Evolutionary conservation across 1,140 invertebrate genomes (phyloP), one percentile per base, ranked within the genome.

Genomic region (Bradynema listronoti): DNA sequence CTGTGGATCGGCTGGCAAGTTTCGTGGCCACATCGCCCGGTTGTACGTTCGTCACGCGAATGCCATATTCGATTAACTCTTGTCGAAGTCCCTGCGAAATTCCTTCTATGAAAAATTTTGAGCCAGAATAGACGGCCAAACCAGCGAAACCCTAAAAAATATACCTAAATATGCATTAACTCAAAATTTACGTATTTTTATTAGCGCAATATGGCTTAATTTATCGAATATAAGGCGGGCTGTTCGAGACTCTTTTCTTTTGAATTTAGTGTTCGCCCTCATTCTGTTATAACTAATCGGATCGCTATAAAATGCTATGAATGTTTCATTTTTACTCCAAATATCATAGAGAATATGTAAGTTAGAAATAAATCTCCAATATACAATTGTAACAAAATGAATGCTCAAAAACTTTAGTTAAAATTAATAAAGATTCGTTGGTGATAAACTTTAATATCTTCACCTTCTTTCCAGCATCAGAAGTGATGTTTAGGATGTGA

Each of bases 101-200:
- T 19, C 80, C 81, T 57, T 82, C 81, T 47, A 82, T 70, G 63
- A 78, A 81, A 60, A 81, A 82, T 70, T 82, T 82, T 7, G 79
- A 79, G 9, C 81, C 81, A 19, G 79, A 80, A 61, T 82, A 82
- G 11, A 82, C 80, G 19, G 80, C 80, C 24, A 82, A 65, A 14
- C 80, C 80, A 32, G 81, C 59, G 63, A 81, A 81, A 1, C 76
- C 79, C 79, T 81, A 63, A 25, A 76, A 9, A 25, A 1, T 11
- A 61, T n/a, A 27, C 27, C 11, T 19, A 39, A 39, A 14, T 39
- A 14, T 39, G n/a, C n/a, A n/a, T n/a, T n/a, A n/a, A n/a, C 24
- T 42, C 2, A 42, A 42, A 14, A 55, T 51, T 16, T 14, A 30
- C 4, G 33, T 7, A 52, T 55, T 6, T 6, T 50, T 52, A 32